Evolutionary conservation across 2,797 vertebrate genomes (phyloP), one percentile per base, ranked within the genome.

Genomic region (Hybognathus amarus): DNA sequence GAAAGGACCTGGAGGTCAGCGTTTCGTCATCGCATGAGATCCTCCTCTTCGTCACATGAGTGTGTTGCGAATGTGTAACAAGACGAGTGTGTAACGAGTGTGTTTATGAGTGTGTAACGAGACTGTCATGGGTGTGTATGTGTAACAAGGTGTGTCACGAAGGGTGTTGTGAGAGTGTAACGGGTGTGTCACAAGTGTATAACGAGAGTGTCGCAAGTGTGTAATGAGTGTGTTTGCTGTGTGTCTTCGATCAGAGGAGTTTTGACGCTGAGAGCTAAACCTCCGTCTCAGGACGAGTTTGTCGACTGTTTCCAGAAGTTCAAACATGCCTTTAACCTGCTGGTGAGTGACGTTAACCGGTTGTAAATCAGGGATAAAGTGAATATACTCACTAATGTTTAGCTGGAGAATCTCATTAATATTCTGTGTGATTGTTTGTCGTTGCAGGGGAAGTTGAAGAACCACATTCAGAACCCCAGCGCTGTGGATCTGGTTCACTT

Each of bases 221-320:
- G 2, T 42, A 13, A 45, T 4, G 42, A 45, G 42, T 45, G 12
- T 45, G 38, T 80, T 8, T 50, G 27, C 8, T 64, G 8, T 36
- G 5, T 86, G 86, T 30, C 63, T 66, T 90, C 90, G 88, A 81
- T 86, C 87, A 99, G 98, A 99, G 96, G 98, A 50, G 96, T 99
- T 87, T 94, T 99, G 84, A 99, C 97, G 0, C 95, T 99, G 75
- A 93, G 98, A 77, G 95, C 98, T 71, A 97, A 95, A 85, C 95
- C 97, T 8, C 98, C 98, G 0, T 82, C 87, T 12, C 94, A 97
- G 80, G 96, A 97, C n/a, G 97, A 98, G 83, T 99, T 98, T 77
- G 36, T 98, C 1, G 96, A 99, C 91, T 98, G 97, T 90, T 96
- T 99, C 88, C 98, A 99, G 91, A 99, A 98, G 84, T 99, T 99